Percentiles rank a stretch among this genome's conserved stretches.
Conservation (phyloP, 2,797 vertebrate genomes). For the Potorous gilbertii region DNA sequence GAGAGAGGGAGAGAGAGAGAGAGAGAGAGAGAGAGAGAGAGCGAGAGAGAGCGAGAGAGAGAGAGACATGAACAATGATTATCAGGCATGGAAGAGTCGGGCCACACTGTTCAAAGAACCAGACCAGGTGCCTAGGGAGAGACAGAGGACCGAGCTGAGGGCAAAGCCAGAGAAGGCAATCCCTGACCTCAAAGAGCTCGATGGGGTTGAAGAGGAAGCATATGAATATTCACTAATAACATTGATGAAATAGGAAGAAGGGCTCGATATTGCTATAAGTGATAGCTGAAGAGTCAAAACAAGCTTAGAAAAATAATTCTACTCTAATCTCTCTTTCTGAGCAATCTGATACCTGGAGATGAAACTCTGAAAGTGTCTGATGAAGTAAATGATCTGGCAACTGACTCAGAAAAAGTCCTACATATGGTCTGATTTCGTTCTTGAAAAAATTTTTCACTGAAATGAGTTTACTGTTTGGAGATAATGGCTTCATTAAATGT, state of each 20-base stretch:
- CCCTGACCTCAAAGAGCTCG: background rate
- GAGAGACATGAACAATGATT: too few relatives aligned
- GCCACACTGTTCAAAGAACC: background rate
- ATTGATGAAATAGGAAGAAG: background rate
- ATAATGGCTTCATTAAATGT: too few relatives aligned
- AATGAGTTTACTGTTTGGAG: background rate
- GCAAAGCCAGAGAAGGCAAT: background rate
- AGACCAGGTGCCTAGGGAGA: background rate
- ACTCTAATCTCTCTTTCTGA: background rate
- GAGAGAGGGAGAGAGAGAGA: background rate
- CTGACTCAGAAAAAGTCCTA: background rate
- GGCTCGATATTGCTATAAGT: fast-evolving
- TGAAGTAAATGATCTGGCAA: background rate
- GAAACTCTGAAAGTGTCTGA: background rate
- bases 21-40: background rate
- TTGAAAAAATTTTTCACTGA: background rate
- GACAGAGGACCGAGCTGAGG: background rate
- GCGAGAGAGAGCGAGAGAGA: background rate
- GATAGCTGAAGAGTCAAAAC: background rate
- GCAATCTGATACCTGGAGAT: background rate
- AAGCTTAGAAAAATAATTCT: background rate
- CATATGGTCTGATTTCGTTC: fast-evolving
- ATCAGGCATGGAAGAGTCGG: background rate
- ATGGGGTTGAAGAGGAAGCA: background rate
- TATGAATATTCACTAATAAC: background rate